Evolutionary conservation across 1,140 invertebrate genomes (phyloP), one percentile per base, ranked within the genome.

Genomic region (Dreissena rostriformis): DNA sequence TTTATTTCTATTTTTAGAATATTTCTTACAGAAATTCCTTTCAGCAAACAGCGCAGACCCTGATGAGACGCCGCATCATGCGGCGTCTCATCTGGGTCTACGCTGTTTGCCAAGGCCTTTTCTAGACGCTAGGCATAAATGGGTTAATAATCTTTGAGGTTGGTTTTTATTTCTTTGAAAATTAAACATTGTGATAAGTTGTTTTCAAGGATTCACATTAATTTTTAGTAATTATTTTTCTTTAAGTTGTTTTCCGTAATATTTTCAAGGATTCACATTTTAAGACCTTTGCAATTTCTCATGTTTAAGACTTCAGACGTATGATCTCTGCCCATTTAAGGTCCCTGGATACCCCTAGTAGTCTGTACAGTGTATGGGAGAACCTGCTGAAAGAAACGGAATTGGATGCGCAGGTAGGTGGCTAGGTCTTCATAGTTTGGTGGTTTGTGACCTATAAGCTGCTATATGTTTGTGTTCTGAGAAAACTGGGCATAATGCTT

Each of bases 351-450:
- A 97, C 96, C 89, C 96, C 96, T 14, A 97, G 96, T 86, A 96
- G 96, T 22, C 95, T 98, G 89, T 97, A 98, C 91, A 96, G 97
- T 91, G 96, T 97, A 73, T 99, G 98, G 98, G 98, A 98, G 93
- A 96, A 96, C 68, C 94, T 99, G 52, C 95, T 98, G 49, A 97
- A 98, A 92, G 97, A 98, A 93, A 97, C 98, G 55, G 98, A 99
- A 94, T 96, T 97, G 26, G 98, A 99, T 93, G 98, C 97, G 8
- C 96, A 97, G 91, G 96, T 97, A 71, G 67, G 26, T 51, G 7
- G 28, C n/a, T 24, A 14, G 29, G 71, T 19, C 71, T n/a, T 15
- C 7, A 73, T 5, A 51, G 19, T 8, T 2, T 17, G 17, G 19
- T 73, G 19, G 49, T 73, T 73, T 70, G 17, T 28, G 26, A 28